Conservation (phyloP, 2,888 invertebrate species). For the Cyclophora albipunctata region DNA sequence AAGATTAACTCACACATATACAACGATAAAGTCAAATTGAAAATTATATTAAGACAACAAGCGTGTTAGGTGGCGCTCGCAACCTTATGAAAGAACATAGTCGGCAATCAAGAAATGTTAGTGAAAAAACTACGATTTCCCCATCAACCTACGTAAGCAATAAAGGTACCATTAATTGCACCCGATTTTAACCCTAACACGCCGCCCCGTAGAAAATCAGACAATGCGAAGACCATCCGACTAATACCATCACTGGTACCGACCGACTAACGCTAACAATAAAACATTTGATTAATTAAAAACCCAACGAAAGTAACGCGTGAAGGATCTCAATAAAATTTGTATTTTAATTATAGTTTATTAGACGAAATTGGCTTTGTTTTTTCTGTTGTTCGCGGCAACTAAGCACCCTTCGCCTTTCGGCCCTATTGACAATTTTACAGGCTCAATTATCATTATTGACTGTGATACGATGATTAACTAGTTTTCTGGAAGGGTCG, state of each 20-base stretch:
- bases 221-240: conserved; percentile 45
- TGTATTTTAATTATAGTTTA: conserved; percentile 68
- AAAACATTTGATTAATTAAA: conserved; percentile 64
- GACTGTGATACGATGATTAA: conserved; percentile 45
- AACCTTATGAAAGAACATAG: conserved; percentile 33
- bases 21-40: conserved; percentile 4
- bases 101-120: conserved; percentile 22
- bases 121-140: no score
- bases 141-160: conserved; percentile 14
- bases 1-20: background rate
- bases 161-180: conserved; percentile 51
- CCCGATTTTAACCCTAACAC: conserved; percentile 43
- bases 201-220: conserved; percentile 50
- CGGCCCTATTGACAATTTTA: conserved; percentile 72
- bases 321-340: conserved; percentile 64
- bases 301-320: conserved; percentile 34
- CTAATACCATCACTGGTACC: conserved; percentile 47
- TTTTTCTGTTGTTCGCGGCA: conserved; percentile 46
- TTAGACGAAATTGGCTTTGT: conserved; percentile 67
- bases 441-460: conserved; percentile 71
- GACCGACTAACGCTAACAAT: conserved; percentile 33
- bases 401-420: conserved; percentile 45
- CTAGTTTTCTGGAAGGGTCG: conserved; percentile 50
- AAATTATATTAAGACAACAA: conserved; percentile 18
- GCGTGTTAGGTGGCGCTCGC: conserved; percentile 37